These are phyloP conservation scores for Natator depressus DNA, from an alignment of 2,113 vertebrate species.

Conservation along the genomic window DNA sequence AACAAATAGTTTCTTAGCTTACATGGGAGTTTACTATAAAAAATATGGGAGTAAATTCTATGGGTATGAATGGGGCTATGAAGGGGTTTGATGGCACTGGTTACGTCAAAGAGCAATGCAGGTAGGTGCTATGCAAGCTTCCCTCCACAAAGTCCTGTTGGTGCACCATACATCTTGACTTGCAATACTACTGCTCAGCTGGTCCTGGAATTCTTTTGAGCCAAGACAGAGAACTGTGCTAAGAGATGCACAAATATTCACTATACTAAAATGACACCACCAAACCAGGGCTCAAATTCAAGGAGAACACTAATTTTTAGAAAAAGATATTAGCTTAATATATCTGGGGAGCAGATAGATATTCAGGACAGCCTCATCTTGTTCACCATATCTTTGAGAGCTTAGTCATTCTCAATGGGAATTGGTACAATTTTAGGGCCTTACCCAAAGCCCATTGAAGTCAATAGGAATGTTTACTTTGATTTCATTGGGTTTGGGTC, in stretches of 20 bases:
- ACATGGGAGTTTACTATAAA: not conserved
- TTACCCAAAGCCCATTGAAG: not conserved
- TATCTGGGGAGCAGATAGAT: not conserved
- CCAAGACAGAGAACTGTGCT: not conserved
- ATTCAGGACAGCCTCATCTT: not conserved
- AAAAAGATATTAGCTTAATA: not conserved
- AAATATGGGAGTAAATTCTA: not conserved
- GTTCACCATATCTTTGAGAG: not conserved
- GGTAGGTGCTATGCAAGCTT: not conserved
- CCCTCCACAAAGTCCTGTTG: not conserved
- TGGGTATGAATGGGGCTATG: not conserved
- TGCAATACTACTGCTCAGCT: fast-evolving
- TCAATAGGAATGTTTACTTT: not conserved
- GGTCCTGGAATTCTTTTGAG: not conserved
- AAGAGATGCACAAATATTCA: not conserved
- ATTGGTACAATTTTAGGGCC: not conserved
- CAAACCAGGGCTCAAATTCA: not conserved
- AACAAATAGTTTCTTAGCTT: not conserved
- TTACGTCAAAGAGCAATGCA: not conserved
- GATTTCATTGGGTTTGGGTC: not conserved
- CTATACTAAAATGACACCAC: not conserved
- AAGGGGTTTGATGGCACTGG: not conserved
- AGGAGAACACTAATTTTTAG: too few species aligned
- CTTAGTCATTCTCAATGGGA: too few species aligned
- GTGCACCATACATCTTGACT: not conserved